Base-by-base conservation (phyloP, 1,140 invertebrate genomes). In the Megathymus violae region DNA sequence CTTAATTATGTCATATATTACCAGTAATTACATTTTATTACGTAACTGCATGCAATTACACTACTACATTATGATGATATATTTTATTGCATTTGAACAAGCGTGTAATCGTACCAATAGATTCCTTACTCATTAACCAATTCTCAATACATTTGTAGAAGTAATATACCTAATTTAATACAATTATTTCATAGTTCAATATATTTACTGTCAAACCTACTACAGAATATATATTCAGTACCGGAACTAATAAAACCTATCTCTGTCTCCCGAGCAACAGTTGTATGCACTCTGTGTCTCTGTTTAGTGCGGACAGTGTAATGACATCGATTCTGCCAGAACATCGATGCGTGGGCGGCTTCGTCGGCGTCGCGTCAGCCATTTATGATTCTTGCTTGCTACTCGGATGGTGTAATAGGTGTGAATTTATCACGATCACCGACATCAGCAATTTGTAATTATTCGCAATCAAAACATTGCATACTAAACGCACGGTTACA, bases 321-420 rank as follows among this genome's bases (percentile, higher is more conserved):
- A 56, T 22, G 40, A 25, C 52, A 22, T n/a, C n/a, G n/a, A n/a
- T n/a, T n/a, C n/a, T n/a, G n/a, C n/a, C 19, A 5, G 19, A 22
- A 2, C 2, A 5, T 22, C 19, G 36, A 3, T 43, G 62, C 59
- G 64, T 73, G 59, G 71, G 67, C 17, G 27, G 27, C 6, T 36
- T 5, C 19, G 19, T 3, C 19, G 19, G 19, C 19, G 19, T n/a
- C n/a, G 19, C 19, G 19, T 22, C 40, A 15, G 15, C 27, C 36
- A 58, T 40, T 64, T 51, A 41, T 38, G 25, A 61, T 22, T 52
- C 47, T 60, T 41, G 46, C n/a, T 59, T 46, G 27, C 43, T 59
- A 46, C 47, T 38, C 61, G 22, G 54, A 59, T 48, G 27, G 34
- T 65, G 52, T 69, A 58, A 69, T 31, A 62, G 38, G 48, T 56